Evolutionary conservation across 1,140 invertebrate genomes (phyloP).

Genomic region (Episyrphus balteatus): DNA sequence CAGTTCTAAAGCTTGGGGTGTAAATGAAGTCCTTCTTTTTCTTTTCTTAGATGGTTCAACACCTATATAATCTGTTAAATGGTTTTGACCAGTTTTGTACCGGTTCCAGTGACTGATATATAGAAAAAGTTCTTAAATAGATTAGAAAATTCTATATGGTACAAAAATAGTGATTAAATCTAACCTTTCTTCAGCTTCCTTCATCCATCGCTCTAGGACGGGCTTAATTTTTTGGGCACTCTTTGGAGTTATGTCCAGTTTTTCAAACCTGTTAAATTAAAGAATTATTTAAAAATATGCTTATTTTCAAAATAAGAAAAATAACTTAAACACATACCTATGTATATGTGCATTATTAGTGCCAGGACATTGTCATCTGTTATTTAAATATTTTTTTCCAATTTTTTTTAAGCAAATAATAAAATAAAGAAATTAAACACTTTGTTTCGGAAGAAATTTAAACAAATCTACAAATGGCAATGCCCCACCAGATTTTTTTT

Average conservation of each 20-base stretch:
- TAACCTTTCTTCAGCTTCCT: conserved; percentile 93
- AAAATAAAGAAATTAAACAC: conserved; percentile 4
- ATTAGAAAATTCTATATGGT: not conserved
- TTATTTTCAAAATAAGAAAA: not conserved
- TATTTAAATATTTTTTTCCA: conserved; percentile 20
- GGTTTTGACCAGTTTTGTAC: conserved; percentile 82
- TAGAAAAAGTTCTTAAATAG: not conserved
- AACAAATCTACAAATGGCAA: conserved; percentile 20
- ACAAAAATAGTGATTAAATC: conserved; percentile 35
- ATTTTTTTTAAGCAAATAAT: conserved; percentile 4
- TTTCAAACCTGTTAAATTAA: conserved; percentile 76
- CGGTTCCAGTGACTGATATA: conserved; percentile 45
- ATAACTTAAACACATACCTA: not conserved
- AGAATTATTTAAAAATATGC: not conserved
- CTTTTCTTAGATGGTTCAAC: conserved; percentile 93
- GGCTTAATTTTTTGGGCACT: conserved; percentile 99
- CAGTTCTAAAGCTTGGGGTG: conserved; percentile 87
- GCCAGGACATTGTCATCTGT: conserved; percentile 59
- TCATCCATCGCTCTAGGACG: conserved; percentile 96
- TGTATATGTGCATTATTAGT: conserved; percentile 15
- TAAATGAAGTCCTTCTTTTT: conserved; percentile 92
- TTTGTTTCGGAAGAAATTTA: not conserved
- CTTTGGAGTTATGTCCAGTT: conserved; percentile 97
- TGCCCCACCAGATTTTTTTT: conserved; percentile 31
- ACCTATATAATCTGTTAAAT: conserved; percentile 90